phyloP scores from a whole-genome alignment of 2,888 invertebrate genomes.

The Toxonevra muliebris region DNA sequence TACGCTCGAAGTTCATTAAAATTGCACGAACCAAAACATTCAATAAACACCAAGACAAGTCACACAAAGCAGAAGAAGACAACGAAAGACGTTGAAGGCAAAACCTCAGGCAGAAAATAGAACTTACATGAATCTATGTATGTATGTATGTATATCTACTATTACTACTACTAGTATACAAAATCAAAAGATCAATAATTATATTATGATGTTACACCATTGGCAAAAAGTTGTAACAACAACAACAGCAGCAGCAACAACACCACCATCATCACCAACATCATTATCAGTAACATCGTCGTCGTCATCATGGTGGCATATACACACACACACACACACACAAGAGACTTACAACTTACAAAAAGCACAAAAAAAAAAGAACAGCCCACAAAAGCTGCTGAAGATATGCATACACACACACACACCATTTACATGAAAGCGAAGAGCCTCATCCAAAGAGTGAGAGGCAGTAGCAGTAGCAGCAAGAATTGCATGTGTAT shows the following conservation, averaged over 20 bases:
- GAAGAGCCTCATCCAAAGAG: background rate
- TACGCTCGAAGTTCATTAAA: constrained; percentile 6
- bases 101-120: background rate
- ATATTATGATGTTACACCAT: constrained; percentile 30
- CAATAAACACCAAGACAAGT: background rate
- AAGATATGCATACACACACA: background rate
- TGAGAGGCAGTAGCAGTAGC: background rate
- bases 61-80: background rate
- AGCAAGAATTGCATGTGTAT: background rate
- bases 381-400: background rate
- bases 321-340: constrained; percentile 28
- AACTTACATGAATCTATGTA: background rate
- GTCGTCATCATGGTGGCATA: background rate
- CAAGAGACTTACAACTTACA: background rate
- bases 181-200: constrained; percentile 61
- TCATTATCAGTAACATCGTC: background rate
- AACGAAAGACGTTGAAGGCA: background rate
- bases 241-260: too few relatives aligned
- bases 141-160: background rate
- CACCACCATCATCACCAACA: too few relatives aligned
- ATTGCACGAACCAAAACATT: constrained; percentile 7
- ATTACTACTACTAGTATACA: constrained; percentile 37
- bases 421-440: background rate
- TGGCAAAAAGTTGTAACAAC: constrained; percentile 16
- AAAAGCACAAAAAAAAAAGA: too few relatives aligned